These are phyloP conservation scores for Protodeltote pygarga DNA, from an alignment of 2,888 invertebrate genomes.

Conservation along the genomic window DNA sequence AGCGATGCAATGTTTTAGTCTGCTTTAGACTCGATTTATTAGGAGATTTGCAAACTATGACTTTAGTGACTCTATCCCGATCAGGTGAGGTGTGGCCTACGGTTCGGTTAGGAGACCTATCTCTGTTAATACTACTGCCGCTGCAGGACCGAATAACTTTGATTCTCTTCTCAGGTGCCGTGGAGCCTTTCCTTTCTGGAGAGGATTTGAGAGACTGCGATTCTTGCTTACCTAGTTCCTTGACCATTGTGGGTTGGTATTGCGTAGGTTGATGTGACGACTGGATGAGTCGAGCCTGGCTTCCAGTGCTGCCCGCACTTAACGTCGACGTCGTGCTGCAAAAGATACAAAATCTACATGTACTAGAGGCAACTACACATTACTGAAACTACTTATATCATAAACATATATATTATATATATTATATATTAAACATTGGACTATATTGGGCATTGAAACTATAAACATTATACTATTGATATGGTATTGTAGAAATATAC, in stretches of 20 bases:
- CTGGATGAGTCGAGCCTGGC: slow-evolving; percentile 96
- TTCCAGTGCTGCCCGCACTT: slow-evolving; percentile 97
- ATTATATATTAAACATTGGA: no score
- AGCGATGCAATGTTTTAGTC: slow-evolving; percentile 76
- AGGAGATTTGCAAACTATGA: slow-evolving; percentile 83
- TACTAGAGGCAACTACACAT: not conserved
- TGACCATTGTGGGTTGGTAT: slow-evolving; percentile 95
- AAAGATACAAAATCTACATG: slow-evolving; percentile 42
- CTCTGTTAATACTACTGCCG: slow-evolving; percentile 80
- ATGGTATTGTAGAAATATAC: no score
- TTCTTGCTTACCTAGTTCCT: slow-evolving; percentile 94
- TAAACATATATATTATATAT: not conserved
- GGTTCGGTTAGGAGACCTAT: slow-evolving; percentile 76
- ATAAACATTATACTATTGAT: no score
- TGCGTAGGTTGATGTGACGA: slow-evolving; percentile 97
- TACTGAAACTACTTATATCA: not conserved
- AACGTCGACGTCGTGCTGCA: slow-evolving; percentile 96
- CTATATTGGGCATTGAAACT: no score
- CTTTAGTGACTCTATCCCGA: slow-evolving; percentile 81
- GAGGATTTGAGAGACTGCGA: slow-evolving; percentile 85
- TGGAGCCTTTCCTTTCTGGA: slow-evolving; percentile 72
- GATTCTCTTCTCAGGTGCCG: slow-evolving; percentile 71
- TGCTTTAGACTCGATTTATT: slow-evolving; percentile 82
- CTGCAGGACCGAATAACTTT: slow-evolving; percentile 86
- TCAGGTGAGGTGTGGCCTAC: slow-evolving; percentile 70